Base-by-base conservation (phyloP, 2,797 vertebrate genomes). In the Erithacus rubecula region DNA sequence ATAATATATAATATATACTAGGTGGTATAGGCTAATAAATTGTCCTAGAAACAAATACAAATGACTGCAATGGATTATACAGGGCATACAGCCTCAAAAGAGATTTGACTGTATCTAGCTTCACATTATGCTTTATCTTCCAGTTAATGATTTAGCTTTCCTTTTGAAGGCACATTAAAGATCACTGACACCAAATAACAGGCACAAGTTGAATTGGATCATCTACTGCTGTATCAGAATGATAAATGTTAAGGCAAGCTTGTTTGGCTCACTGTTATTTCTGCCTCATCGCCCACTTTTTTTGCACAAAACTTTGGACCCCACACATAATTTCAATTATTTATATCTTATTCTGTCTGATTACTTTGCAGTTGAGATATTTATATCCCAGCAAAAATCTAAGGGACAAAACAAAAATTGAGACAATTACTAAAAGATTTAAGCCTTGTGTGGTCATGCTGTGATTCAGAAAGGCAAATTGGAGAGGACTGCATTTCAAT, bases 91-190 rank as follows among this genome's bases (percentile, higher is more conserved):
- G 49, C 56, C 53, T 89, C 77, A 80, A 86, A 93, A 78, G 18
- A 44, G 63, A 87, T 82, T 63, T 9, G 5, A 8, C n/a, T 79
- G 12, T 41, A 86, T 26, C 71, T 58, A 83, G 26, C 39, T 87
- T 67, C 49, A 74, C 9, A 37, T 65, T 84, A n/a, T 55, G 32
- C 43, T 92, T 93, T 93, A 80, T 79, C 15, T 83, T 64, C 78
- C 62, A 56, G 56, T 89, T 92, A 85, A 90, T 85, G 49, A 89
- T 89, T 90, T 82, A 92, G n/a, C 83, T 89, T 87, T 87, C 49
- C 49, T 84, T 69, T 76, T 83, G 82, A 94, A 70, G 87, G 87
- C 47, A 81, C 47, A 88, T 68, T 82, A 81, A 94, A 81, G 62
- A 85, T 60, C 72, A 81, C 36, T 3, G 1, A 72, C 79, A 76